Evolutionary conservation across 2,113 vertebrate species (phyloP), one percentile per base, ranked within the genome.

Genomic region (Pavo muticus): DNA sequence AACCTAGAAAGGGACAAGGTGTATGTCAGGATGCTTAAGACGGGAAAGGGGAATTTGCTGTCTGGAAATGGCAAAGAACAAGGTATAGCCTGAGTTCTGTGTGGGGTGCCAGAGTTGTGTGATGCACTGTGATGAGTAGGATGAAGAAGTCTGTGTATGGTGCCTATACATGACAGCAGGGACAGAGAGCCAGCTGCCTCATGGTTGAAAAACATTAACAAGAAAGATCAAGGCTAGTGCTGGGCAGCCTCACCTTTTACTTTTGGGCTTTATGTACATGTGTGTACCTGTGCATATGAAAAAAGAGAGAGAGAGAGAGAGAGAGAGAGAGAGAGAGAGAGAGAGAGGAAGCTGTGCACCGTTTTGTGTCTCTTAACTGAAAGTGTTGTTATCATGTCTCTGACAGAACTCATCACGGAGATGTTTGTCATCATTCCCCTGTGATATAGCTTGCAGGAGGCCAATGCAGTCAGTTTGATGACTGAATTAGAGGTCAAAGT

Each of bases 1-100:
- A 91, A 82, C 27, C 42, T 82, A 57, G 82, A 87, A 96, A 93
- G 37, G 76, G 83, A 76, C 61, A 91, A 92, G 82, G 69, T 93
- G 15, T 82, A 16, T 71, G n/a, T 44, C 39, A 75, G 48, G 54
- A 84, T 84, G 40, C 32, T 90, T 11, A 70, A 29, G 81, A 86
- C 25, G 39, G 37, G 39, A 84, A 83, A 71, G 20, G 9, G 67
- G 47, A 92, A 65, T 76, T 63, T 85, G 13, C 35, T 81, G 25
- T 7, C 42, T 69, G 50, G 48, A 56, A 76, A 45, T 40, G 19
- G 42, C 44, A 69, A 50, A 90, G 90, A 77, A 30, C 57, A 88
- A 88, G 32, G 30, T 45, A 14, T 11, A 65, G 68, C 39, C 19
- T n/a, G 40, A 48, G 21, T 50, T 91, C 64, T 78, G 9, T 0